Evolutionary conservation across 2,113 vertebrate genomes (phyloP), one percentile per base, ranked within the genome.

Genomic region (Rhinogobius similis): DNA sequence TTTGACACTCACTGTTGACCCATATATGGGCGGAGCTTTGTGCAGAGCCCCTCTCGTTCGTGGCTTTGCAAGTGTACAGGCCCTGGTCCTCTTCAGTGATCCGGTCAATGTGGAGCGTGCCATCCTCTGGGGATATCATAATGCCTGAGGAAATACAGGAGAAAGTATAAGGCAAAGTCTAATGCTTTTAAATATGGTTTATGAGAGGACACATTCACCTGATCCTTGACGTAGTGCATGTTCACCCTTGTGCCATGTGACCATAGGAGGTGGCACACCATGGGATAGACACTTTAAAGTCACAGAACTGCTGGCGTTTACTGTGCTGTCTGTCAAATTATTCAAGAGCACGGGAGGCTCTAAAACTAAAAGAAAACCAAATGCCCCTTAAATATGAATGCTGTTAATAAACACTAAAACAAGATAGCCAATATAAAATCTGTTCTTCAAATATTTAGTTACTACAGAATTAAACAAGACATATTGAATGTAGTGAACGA

Each of bases 181-280:
- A 4, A 77, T 9, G 62, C n/a, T n/a, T 20, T 3, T 26, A 24
- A 48, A 26, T 24, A 41, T 16, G 29, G 29, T 16, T 18, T 5
- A 24, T 13, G 13, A 18, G 23, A 21, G 43, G 38, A 20, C 20
- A 6, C 26, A 5, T 93, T 94, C 91, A 98, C 97, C 97, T 77
- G 96, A 94, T 83, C 94, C 93, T 80, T 93, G 91, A 1, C 91
- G 91, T 78, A 98, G 93, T 77, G 91, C 86, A 64, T 79, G 90
- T 55, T 94, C 88, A 72, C 98, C 93, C 93, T 97, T 98, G 92
- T 96, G 97, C 97, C 97, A 98, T 56, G 93, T 93, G 88, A 97
- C 86, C 39, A 88, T 89, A 6, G 96, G 97, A n/a, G 89, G 85
- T 0, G 97, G 96, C 64, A 96, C 78, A 1, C 97, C 96, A 9